Evolutionary conservation across 2,888 invertebrate genomes (phyloP), one percentile per base, ranked within the genome.

Genomic region (Lepidochrysops patricia): DNA sequence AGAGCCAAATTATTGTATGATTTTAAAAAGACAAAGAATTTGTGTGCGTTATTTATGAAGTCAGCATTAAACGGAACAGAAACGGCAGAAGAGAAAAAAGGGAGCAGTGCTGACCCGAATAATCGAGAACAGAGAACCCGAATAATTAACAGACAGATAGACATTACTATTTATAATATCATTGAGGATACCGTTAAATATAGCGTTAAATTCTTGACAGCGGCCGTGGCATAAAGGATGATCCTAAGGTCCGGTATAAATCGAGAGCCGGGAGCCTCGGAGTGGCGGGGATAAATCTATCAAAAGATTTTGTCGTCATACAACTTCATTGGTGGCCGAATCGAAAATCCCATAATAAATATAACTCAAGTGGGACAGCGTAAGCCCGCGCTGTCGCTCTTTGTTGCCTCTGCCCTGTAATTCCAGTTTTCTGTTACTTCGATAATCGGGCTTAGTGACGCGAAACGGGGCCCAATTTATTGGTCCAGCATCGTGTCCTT

Each of bases 281-380:
- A 84, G 82, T 84, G 85, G 76, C 83, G 82, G 80, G 87, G 87
- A 89, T 88, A 87, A 87, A 88, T 89, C 87, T 88, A 89, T 88
- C 88, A 89, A 85, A 87, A 88, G 88, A 89, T 87, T 89, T 87
- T 87, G 87, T 87, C 85, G 87, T 87, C 86, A 85, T 84, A 89
- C 88, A 88, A 86, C 88, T 86, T 88, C 88, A 89, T 89, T 87
- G 88, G 88, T 89, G 88, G 88, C 87, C 88, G 84, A 86, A 86
- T 85, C 86, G 87, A 87, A 87, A 89, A 88, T 88, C 88, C 86
- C 82, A 88, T 85, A 86, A 89, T 89, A 89, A 89, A 89, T 89
- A 87, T 86, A 81, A 87, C 87, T 87, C 86, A 85, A 86, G 83
- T 80, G 83, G 85, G 88, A 88, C 88, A 86, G 86, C 80, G 86